A percentile compares a stretch with the other conserved stretches of the same genome.
phyloP scores from a whole-genome alignment of 2,888 invertebrate genomes.

The Odiellus spinosus region DNA sequence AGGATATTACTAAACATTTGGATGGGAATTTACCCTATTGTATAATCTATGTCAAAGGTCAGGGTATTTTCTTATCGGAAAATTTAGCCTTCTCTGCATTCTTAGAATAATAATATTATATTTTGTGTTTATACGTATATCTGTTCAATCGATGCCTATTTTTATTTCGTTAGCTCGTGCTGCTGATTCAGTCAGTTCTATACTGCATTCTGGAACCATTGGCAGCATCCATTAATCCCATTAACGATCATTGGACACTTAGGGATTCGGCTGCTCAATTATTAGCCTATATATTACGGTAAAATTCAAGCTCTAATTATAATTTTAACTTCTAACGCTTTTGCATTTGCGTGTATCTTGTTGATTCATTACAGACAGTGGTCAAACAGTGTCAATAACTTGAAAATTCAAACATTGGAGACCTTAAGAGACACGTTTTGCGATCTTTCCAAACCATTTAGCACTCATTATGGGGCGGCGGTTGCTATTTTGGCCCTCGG shows the following conservation, averaged over 20 bases:
- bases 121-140: no score
- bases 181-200: conserved; percentile 27
- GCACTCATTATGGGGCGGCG: conserved; percentile 31
- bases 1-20: no score
- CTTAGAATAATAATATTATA: no score
- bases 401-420: conserved; percentile 24
- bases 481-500: conserved; percentile 28
- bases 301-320: background rate
- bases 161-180: conserved; percentile 23
- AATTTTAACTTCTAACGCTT: conserved; percentile 1
- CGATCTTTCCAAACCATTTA: conserved; percentile 27
- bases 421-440: conserved; percentile 25
- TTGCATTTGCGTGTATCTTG: background rate
- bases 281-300: conserved; percentile 27
- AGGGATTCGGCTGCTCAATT: conserved; percentile 30
- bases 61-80: no score
- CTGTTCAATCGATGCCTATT: no score
- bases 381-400: conserved; percentile 26
- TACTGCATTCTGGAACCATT: conserved; percentile 29
- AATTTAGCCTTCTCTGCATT: no score
- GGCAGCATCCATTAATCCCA: conserved; percentile 26
- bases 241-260: conserved; percentile 29
- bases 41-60: no score
- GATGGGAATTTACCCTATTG: no score
- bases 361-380: conserved; percentile 24